Percentiles rank a stretch among this genome's conserved stretches.
phyloP scores from a whole-genome alignment of 2,888 invertebrate species.

The Lomographa bimaculata region DNA sequence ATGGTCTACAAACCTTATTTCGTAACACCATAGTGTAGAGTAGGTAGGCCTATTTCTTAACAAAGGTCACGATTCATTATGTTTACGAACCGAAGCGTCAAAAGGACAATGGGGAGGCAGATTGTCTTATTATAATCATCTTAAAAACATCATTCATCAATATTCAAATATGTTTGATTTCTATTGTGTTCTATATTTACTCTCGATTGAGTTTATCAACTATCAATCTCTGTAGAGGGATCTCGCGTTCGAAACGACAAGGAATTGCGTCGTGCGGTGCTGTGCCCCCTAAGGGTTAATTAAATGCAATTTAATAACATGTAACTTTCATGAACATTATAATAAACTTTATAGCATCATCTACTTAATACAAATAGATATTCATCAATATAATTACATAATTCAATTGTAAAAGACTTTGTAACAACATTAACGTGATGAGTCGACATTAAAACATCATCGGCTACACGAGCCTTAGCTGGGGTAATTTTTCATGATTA shows the following conservation, averaged over 20 bases:
- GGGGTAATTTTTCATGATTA: conserved; percentile 1
- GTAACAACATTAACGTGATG: conserved; percentile 8
- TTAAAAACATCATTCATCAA: conserved; percentile 41
- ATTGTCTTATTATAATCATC: conserved; percentile 31
- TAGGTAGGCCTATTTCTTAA: conserved; percentile 25
- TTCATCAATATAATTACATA: conserved; percentile 4
- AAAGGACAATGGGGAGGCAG: conserved; percentile 30
- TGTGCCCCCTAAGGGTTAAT: conserved; percentile 1
- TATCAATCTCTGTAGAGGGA: conserved; percentile 22
- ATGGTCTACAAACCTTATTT: conserved; percentile 28
- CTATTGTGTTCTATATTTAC: conserved; percentile 31
- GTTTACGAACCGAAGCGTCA: conserved; percentile 21
- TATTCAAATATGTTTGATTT: conserved; percentile 32
- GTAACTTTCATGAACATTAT: conserved; percentile 1
- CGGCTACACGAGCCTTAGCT: background rate
- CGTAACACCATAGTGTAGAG: conserved; percentile 23
- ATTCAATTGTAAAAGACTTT: conserved; percentile 3
- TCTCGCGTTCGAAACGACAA: background rate
- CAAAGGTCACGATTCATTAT: conserved; percentile 34
- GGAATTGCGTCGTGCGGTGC: background rate
- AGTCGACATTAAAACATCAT: conserved; percentile 2
- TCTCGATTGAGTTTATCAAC: conserved; percentile 26
- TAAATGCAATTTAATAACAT: conserved; percentile 3
- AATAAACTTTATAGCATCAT: no score
- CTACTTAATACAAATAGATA: conserved; percentile 1